Percentiles rank a stretch among this genome's conserved stretches.
Conservation (phyloP, 2,888 invertebrate species). For the Drosophila bunnanda region DNA sequence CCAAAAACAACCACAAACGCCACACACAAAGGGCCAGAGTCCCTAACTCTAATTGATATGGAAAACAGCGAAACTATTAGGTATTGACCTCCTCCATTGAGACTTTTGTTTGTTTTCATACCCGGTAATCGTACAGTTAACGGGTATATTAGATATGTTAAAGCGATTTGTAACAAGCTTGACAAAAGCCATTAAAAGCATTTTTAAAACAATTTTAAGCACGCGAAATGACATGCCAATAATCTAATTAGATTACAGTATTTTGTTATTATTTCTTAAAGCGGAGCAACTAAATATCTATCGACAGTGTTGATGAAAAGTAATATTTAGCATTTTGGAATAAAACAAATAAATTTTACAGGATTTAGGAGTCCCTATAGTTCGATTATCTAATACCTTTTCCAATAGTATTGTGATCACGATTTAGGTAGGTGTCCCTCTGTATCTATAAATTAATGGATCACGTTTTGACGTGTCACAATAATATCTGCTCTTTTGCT, state of each 20-base stretch:
- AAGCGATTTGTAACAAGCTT: not conserved
- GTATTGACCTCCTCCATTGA: constrained; percentile 31
- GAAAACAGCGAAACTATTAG: constrained; percentile 24
- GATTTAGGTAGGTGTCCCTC: not conserved
- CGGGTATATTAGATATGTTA: constrained; percentile 8
- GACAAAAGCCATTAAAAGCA: not conserved
- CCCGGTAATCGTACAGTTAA: constrained; percentile 6
- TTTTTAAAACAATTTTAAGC: not conserved
- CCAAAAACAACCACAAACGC: not conserved
- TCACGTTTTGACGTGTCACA: not conserved
- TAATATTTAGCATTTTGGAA: not conserved
- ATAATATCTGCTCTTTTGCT: constrained; percentile 2
- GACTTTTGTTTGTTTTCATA: constrained; percentile 36
- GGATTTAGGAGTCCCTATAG: not conserved
- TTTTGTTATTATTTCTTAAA: not conserved
- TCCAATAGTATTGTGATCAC: not conserved
- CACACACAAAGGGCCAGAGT: constrained; percentile 11
- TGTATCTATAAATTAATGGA: not conserved
- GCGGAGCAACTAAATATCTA: no score
- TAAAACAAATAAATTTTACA: not conserved
- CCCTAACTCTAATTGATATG: constrained; percentile 13
- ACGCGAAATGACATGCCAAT: not conserved
- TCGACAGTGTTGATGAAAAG: no score
- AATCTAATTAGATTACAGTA: no score
- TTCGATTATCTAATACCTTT: not conserved